Conservation (phyloP, 2,888 invertebrate species). For the Pseudoips prasinana region DNA sequence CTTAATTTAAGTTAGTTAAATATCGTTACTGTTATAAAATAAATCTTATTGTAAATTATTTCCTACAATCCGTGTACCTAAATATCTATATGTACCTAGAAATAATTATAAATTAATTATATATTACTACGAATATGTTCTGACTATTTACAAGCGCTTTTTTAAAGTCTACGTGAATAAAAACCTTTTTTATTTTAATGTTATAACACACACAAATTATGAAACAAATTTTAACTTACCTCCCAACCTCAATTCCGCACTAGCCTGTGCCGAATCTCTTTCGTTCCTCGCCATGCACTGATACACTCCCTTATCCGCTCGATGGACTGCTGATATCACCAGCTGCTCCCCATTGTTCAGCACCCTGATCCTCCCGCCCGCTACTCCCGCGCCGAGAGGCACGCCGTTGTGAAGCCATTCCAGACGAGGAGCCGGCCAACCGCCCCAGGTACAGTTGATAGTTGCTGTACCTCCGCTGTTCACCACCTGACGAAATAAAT, state of each 20-base stretch:
- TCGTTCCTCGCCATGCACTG: conserved; percentile 93
- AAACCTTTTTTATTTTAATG: too few species aligned
- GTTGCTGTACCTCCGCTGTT: conserved; percentile 92
- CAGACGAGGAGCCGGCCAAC: conserved; percentile 86
- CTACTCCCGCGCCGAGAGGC: conserved; percentile 76
- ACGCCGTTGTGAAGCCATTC: conserved; percentile 90
- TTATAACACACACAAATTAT: too few species aligned
- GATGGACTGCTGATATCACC: conserved; percentile 81
- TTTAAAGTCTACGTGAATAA: too few species aligned
- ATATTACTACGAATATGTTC: too few species aligned
- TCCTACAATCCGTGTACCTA: too few species aligned
- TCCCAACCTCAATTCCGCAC: conserved; percentile 89
- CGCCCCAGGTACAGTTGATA: conserved; percentile 93
- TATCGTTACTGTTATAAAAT: too few species aligned
- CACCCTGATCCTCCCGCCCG: conserved; percentile 62
- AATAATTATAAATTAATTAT: too few species aligned
- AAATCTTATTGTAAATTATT: too few species aligned
- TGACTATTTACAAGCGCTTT: too few species aligned
- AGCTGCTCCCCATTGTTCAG: conserved; percentile 61
- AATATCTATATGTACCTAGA: too few species aligned
- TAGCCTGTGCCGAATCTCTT: conserved; percentile 90
- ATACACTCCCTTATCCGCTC: conserved; percentile 93
- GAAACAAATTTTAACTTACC: too few species aligned
- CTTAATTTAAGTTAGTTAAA: too few species aligned
- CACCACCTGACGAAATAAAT: conserved; percentile 75